Evolutionary conservation across 2,113 vertebrate species (phyloP), one percentile per base, ranked within the genome.

Genomic region (Cyphomyrus discorhynchus): DNA sequence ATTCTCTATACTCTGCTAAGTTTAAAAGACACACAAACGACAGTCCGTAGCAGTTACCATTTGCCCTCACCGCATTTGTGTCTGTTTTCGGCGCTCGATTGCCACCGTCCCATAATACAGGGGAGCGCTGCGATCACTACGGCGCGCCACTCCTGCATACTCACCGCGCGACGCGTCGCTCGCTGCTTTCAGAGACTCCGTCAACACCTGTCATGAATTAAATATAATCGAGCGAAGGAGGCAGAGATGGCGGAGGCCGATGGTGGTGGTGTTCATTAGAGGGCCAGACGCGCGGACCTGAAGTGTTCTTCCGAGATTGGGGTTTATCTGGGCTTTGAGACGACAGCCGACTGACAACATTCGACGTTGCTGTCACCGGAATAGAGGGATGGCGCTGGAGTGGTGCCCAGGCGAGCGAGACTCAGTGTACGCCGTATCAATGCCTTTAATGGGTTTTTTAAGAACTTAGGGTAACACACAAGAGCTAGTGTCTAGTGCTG

Each of bases 31-130:
- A 42, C 74, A 80, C 42, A 80, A 42, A 80, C 70, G 17, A 77
- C 74, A 39, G 35, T 15, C 35, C 31, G 19, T 42, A 77, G 31
- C 31, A 77, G 35, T 80, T 80, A 80, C 31, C 31, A 39, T 15
- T 1, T 19, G 35, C 35, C 35, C 39, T 39, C 74, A 17, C 74
- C 15, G 39, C 74, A 42, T 80, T 86, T 85, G 45, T 10, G 82
- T 85, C 82, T 21, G 21, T 84, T 3, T 49, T 10, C 24, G 15
- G 1, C 58, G 9, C 58, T 27, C 58, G 10, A 31, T 27, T 13
- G 62, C 62, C n/a, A 90, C 91, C 92, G 92, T 92, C 93, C 92
- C 90, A 92, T 45, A 80, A 90, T 92, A 11, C 88, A 83, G 47
- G 50, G 88, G 13, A 45, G 56, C 27, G 24, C 82, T 86, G 83